Evolutionary conservation across 2,888 invertebrate genomes (phyloP).

Genomic region (Tanytarsus gracilentus): DNA sequence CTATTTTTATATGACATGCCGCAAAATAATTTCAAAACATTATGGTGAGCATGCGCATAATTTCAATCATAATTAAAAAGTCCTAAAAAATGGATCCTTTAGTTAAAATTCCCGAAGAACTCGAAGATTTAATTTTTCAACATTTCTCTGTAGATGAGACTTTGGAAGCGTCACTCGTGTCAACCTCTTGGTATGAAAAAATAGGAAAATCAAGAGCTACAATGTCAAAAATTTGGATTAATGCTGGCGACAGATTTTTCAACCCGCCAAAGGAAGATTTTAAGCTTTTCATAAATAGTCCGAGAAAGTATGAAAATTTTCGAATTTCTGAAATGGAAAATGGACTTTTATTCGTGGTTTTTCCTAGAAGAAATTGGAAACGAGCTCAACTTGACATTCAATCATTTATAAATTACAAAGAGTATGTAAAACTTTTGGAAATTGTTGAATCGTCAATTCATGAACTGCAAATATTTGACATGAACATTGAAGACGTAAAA

Average conservation of each 20-base stretch:
- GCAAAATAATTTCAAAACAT: too few relatives aligned
- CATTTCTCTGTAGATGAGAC: neutral
- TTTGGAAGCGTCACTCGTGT: neutral
- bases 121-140: neutral
- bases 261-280: neutral
- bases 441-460: neutral
- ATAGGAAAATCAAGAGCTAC: neutral
- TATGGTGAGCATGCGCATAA: neutral
- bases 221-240: constrained; percentile 8
- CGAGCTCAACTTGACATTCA: constrained; percentile 15
- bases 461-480: constrained; percentile 12
- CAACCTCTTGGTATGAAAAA: neutral
- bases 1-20: too few relatives aligned
- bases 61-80: neutral
- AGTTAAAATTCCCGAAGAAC: neutral
- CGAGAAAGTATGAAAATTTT: constrained; percentile 17
- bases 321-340: constrained; percentile 14
- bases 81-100: constrained; percentile 1
- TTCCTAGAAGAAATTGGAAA: neutral
- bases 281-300: neutral
- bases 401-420: neutral
- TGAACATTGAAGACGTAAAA: neutral
- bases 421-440: neutral
- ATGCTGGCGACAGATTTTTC: constrained; percentile 1
- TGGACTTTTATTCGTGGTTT: neutral